A percentile compares a stretch with the other conserved stretches of the same genome.
phyloP scores from a whole-genome alignment of 2,797 vertebrate species.

The Enteromius trimaculatus region DNA sequence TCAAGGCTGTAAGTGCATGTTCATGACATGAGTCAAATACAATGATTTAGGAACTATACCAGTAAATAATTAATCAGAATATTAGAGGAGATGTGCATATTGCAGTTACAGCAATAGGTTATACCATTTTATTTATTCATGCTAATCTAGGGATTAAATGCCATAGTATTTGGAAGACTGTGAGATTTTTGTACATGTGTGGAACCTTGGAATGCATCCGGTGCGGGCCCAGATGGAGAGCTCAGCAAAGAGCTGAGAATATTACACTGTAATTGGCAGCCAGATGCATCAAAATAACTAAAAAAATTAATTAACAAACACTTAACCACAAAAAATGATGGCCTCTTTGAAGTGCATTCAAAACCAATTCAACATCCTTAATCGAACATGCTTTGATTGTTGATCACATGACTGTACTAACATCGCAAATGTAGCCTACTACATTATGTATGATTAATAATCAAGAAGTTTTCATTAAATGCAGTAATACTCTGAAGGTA shows the following conservation, averaged over 20 bases:
- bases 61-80: not conserved
- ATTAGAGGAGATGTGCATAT: not conserved
- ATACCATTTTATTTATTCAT: not conserved
- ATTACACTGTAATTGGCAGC: not conserved
- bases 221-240: not conserved
- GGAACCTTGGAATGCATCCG: conserved; percentile 3
- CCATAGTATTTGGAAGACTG: not conserved
- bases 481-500: not conserved
- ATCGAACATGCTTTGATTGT: not conserved
- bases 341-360: not conserved
- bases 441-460: not conserved
- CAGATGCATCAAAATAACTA: not conserved
- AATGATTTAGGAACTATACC: not conserved
- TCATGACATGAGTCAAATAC: not conserved
- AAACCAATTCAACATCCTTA: not conserved
- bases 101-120: not conserved
- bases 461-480: not conserved
- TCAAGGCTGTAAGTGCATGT: not conserved
- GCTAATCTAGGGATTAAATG: not conserved
- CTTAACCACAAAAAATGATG: not conserved
- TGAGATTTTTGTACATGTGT: not conserved
- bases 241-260: conserved; percentile 12
- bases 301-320: not conserved
- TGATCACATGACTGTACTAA: not conserved
- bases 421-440: not conserved